A percentile compares a stretch with the other conserved stretches of the same genome.
Conservation (phyloP, 2,797 vertebrate species). For the Clarias fuscus region DNA sequence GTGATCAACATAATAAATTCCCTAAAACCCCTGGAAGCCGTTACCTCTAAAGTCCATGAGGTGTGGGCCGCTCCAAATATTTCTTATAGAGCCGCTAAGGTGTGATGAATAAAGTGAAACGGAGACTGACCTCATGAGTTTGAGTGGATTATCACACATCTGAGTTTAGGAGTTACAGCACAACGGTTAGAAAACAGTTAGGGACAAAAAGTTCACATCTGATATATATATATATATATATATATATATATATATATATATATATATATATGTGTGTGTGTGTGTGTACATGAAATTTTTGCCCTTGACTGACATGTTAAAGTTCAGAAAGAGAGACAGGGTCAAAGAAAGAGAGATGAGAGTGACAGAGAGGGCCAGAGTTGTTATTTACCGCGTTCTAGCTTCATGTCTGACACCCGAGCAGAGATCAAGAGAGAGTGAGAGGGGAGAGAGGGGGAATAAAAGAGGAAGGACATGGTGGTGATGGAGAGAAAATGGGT, state of each 20-base stretch:
- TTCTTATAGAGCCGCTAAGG: background rate
- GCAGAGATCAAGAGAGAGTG: constrained; percentile 62
- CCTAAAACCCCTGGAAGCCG: background rate
- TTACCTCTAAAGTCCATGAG: background rate
- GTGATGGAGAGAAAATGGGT: constrained; percentile 53
- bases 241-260: no score
- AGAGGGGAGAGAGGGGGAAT: constrained; percentile 35
- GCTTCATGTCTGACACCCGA: constrained; percentile 89
- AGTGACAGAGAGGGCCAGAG: constrained; percentile 66
- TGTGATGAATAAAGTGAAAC: background rate
- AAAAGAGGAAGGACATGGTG: constrained; percentile 28
- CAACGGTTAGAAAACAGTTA: constrained; percentile 51
- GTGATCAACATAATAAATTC: background rate
- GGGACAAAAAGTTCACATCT: constrained; percentile 45
- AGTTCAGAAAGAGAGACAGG: constrained; percentile 56
- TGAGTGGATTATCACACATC: background rate
- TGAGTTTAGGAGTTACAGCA: constrained; percentile 54
- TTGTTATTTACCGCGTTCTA: constrained; percentile 91
- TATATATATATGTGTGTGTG: no score
- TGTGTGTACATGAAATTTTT: constrained; percentile 6
- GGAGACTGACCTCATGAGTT: background rate
- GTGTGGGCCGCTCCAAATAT: background rate
- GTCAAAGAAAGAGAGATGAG: constrained; percentile 57
- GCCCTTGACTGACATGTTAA: constrained; percentile 50
- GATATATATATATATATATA: constrained; percentile 24